phyloP scores from a whole-genome alignment of 2,113 vertebrate genomes.

The Tichodroma muraria region DNA sequence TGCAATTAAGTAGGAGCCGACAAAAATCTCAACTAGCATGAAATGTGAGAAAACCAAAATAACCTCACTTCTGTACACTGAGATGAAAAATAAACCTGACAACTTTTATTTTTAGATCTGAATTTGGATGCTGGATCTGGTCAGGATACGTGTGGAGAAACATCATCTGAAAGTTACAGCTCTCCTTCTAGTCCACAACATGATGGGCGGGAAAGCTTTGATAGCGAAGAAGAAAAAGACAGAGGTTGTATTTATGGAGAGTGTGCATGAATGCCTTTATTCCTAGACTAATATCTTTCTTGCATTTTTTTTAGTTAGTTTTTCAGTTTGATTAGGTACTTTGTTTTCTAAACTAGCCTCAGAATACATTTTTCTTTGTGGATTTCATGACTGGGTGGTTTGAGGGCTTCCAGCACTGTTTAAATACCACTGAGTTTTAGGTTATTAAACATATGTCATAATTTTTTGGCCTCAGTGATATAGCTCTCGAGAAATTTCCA shows the following conservation, averaged over 20 bases:
- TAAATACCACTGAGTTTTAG: background rate
- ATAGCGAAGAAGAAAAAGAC: conserved; percentile 93
- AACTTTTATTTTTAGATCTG: conserved; percentile 72
- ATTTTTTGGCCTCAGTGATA: background rate
- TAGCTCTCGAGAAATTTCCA: background rate
- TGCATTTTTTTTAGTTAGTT: background rate
- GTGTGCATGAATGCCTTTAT: background rate
- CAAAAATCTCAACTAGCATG: background rate
- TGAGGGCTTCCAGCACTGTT: background rate
- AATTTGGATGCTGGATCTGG: conserved; percentile 79
- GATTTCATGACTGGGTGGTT: rapidly evolving
- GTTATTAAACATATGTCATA: background rate
- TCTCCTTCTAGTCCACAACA: conserved; percentile 90
- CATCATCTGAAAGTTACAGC: conserved; percentile 93
- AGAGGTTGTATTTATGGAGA: conserved; percentile 76
- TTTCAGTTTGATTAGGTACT: background rate
- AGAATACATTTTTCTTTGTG: background rate
- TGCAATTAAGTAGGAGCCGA: background rate
- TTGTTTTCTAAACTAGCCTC: background rate
- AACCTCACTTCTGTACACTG: background rate
- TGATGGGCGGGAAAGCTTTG: conserved; percentile 85
- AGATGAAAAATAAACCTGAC: conserved; percentile 42
- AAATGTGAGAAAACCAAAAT: background rate
- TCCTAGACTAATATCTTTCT: background rate
- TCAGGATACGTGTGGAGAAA: conserved; percentile 85